phyloP scores from a whole-genome alignment of 1,140 invertebrate genomes.

The Linepithema humile region DNA sequence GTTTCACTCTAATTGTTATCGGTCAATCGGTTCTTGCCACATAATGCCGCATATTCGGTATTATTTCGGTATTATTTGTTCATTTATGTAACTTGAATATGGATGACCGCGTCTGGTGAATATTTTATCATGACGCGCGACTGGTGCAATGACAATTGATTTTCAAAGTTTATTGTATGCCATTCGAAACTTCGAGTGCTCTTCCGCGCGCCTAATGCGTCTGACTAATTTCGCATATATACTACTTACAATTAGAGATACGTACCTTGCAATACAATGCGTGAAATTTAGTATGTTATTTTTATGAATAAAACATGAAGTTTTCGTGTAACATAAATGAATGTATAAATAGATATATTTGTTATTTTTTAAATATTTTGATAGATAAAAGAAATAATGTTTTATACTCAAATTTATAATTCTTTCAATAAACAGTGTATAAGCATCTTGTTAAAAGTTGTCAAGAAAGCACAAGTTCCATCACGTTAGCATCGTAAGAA shows the following conservation, averaged over 20 bases:
- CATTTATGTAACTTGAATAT: conserved; percentile 34
- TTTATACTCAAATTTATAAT: background rate
- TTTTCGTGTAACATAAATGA: background rate
- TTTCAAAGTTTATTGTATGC: background rate
- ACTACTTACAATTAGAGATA: background rate
- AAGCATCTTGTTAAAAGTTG: background rate
- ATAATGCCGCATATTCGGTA: background rate
- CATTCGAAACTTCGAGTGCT: background rate
- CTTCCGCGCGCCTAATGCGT: background rate
- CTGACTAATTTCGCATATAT: background rate
- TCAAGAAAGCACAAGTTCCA: background rate
- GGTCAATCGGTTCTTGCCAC: background rate
- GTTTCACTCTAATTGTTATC: conserved; percentile 13
- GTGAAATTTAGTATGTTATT: background rate
- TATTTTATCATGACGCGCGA: conserved; percentile 26
- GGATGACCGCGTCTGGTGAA: conserved; percentile 27
- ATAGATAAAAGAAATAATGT: background rate
- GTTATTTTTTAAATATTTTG: background rate
- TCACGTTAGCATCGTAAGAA: background rate
- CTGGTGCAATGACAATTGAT: background rate
- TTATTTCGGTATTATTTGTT: background rate
- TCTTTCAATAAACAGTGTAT: background rate
- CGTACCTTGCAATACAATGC: background rate
- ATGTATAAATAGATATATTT: background rate
- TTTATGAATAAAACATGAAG: background rate